phyloP scores from a whole-genome alignment of 2,888 invertebrate species.

The Ormyrus labotus region DNA sequence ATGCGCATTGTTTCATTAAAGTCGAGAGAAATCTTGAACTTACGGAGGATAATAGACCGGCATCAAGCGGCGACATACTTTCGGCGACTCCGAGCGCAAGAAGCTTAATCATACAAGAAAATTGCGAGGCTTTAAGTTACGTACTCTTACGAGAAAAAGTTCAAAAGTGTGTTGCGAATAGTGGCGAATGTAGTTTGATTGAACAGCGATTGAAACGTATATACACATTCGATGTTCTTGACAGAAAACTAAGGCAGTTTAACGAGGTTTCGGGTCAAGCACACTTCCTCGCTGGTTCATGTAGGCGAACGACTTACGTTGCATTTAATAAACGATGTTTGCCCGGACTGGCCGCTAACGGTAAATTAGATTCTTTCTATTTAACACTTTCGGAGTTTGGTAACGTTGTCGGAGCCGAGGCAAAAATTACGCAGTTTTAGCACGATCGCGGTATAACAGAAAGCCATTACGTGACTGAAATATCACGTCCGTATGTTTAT shows the following conservation, averaged over 20 bases:
- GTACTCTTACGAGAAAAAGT: slow-evolving; percentile 5
- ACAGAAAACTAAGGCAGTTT: slow-evolving; percentile 21
- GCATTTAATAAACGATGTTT: slow-evolving; percentile 26
- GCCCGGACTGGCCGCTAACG: slow-evolving; percentile 1
- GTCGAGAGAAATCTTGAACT: no score
- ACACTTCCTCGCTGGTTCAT: slow-evolving; percentile 8
- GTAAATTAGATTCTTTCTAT: slow-evolving; percentile 32
- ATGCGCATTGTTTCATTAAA: no score
- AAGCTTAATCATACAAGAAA: no score
- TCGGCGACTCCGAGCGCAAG: no score
- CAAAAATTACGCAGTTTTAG: slow-evolving; percentile 39
- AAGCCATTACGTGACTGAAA: slow-evolving; percentile 52
- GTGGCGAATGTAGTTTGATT: no score
- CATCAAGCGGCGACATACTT: no score
- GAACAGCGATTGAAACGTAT: no score
- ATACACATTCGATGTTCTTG: slow-evolving; percentile 31
- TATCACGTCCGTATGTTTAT: slow-evolving; percentile 47
- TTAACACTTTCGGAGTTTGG: slow-evolving; percentile 27
- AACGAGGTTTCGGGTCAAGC: slow-evolving; percentile 54
- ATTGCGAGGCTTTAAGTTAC: not conserved
- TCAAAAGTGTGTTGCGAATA: slow-evolving; percentile 4
- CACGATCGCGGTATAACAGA: slow-evolving; percentile 41
- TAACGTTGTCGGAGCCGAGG: slow-evolving; percentile 10
- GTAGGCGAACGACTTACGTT: slow-evolving; percentile 20
- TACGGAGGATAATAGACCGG: no score